Evolutionary conservation across 2,113 vertebrate species (phyloP).

Genomic region (Odontesthes bonariensis): DNA sequence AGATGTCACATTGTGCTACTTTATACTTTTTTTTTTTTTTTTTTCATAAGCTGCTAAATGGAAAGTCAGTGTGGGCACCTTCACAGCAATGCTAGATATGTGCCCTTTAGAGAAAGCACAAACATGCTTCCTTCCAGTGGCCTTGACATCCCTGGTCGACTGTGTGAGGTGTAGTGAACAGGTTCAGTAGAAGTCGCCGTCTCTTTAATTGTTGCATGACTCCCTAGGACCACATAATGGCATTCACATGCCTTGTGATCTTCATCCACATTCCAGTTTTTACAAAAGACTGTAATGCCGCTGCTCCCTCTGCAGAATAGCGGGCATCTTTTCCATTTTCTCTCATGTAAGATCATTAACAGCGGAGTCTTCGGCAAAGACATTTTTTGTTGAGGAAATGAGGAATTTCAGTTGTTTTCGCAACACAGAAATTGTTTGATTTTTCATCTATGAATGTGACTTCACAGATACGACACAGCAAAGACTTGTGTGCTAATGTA

Average conservation of each 20-base stretch:
- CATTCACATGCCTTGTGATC: constrained; percentile 27
- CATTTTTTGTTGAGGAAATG: neutral
- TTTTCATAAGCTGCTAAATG: constrained; percentile 12
- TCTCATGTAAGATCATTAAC: constrained; percentile 3
- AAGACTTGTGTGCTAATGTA: neutral
- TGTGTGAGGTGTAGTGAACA: constrained; percentile 2
- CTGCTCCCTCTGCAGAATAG: constrained; percentile 13
- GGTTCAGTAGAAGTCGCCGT: constrained; percentile 31
- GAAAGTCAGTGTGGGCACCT: constrained; percentile 15
- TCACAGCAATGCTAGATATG: constrained; percentile 30
- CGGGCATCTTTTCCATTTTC: neutral
- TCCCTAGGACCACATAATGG: constrained; percentile 23
- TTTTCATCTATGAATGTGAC: neutral
- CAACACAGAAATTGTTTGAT: neutral
- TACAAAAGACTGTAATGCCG: constrained; percentile 9
- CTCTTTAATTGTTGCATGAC: constrained; percentile 37
- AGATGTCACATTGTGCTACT: neutral
- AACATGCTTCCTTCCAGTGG: constrained; percentile 6
- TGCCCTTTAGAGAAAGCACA: constrained; percentile 20
- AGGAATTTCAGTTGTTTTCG: neutral
- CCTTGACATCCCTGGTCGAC: constrained; percentile 34
- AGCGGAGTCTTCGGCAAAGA: neutral
- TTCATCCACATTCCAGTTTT: constrained; percentile 7
- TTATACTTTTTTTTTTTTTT: neutral
- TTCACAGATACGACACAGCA: neutral